Conservation (phyloP, 1,140 invertebrate species). For the Pogonomyrmex barbatus region DNA sequence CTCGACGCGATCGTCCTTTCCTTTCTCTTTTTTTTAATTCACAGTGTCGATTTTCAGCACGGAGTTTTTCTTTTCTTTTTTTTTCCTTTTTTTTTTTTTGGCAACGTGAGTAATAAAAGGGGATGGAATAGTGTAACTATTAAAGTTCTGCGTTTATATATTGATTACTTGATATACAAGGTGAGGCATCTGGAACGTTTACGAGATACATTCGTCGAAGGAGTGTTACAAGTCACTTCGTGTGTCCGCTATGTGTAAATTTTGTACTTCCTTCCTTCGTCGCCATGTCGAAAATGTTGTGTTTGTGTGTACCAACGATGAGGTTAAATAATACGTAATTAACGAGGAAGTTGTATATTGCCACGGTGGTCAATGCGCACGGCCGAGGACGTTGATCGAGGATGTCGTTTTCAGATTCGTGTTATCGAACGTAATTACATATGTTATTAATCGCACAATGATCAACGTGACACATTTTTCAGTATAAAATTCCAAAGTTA, state of each 20-base stretch:
- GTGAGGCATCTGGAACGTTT: conserved; percentile 48
- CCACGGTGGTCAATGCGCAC: conserved; percentile 11
- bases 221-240: conserved; percentile 53
- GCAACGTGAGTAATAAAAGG: conserved; percentile 53
- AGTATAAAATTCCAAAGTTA: neutral
- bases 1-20: neutral
- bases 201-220: conserved; percentile 49
- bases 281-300: conserved; percentile 41
- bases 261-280: conserved; percentile 40
- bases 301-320: conserved; percentile 20
- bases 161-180: conserved; percentile 54
- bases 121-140: conserved; percentile 22
- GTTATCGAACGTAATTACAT: neutral
- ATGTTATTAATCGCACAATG: neutral
- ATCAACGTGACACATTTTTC: neutral
- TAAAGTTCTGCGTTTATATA: conserved; percentile 38
- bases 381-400: conserved; percentile 9
- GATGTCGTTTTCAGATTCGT: neutral
- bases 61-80: neutral
- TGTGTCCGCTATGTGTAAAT: conserved; percentile 45
- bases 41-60: conserved; percentile 11
- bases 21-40: neutral
- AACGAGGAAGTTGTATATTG: conserved; percentile 50
- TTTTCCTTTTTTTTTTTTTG: neutral
- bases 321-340: conserved; percentile 20